Evolutionary conservation across 2,888 invertebrate genomes (phyloP), one percentile per base, ranked within the genome.

Genomic region (Psococerastis gibbosa): DNA sequence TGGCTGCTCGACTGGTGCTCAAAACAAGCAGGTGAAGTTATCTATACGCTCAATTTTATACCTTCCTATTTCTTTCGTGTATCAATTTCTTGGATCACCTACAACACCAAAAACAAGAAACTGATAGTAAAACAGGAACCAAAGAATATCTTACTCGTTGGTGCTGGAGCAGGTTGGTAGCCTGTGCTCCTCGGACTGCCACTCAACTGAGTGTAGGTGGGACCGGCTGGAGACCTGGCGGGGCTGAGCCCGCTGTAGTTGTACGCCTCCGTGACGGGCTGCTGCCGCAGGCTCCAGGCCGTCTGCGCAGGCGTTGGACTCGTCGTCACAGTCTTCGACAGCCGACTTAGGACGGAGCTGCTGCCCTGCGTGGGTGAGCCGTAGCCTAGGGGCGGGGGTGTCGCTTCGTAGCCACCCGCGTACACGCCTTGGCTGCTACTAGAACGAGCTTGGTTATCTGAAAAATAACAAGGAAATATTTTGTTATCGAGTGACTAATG

Each of bases 191-290:
- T 62, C 48, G 70, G 69, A 32, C 77, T 76, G 27, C 75, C 75
- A 55, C 79, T 77, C 15, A 83, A 61, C 56, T 82, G 81, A 9
- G 82, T 82, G 56, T 83, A 82, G 1, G 81, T 82, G 17, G 82
- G 81, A 43, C 84, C 84, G 55, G 73, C 73, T n/a, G 85, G 85
- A 16, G 83, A 83, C 55, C 83, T 71, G 45, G 78, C 73, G 34
- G 87, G 84, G 62, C 84, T 85, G 54, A 78, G 75, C 54, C 68
- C 69, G 61, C 69, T 76, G 55, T 70, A 73, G 53, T 77, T 78
- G 58, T 79, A 78, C 32, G 75, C 73, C 57, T 78, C 78, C 16
- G 77, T 70, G 27, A 75, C 74, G 3, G 75, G 72, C 57, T 74
- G 70, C 53, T 73, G 61, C 22, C 74, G 63, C 46, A 75, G 62